Conservation (phyloP, 2,797 vertebrate species). For the Hephaestus fuliginosus region DNA sequence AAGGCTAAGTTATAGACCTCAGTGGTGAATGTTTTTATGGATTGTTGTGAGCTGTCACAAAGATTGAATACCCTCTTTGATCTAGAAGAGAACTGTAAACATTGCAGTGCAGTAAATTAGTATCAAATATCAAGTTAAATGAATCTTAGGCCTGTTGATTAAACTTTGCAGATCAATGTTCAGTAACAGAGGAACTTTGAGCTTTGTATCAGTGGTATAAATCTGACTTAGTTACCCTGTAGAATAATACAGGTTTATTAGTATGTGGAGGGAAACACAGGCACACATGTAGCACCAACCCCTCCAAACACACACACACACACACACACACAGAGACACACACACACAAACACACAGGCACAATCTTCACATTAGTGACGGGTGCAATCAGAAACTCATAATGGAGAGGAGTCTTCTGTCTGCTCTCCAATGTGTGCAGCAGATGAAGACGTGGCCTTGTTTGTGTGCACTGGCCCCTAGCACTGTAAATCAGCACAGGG, state of each 20-base stretch:
- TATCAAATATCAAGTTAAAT: slow-evolving; percentile 20
- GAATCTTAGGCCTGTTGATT: slow-evolving; percentile 24
- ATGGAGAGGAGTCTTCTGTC: slow-evolving; percentile 48
- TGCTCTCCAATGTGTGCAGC: slow-evolving; percentile 74
- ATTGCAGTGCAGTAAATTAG: slow-evolving; percentile 25
- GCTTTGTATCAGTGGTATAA: slow-evolving; percentile 50
- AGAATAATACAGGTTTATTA: slow-evolving; percentile 25
- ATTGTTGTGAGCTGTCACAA: slow-evolving; percentile 49
- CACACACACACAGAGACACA: slow-evolving; percentile 14
- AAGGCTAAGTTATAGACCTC: slow-evolving; percentile 40
- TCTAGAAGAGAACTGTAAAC: slow-evolving; percentile 41
- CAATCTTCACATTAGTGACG: slow-evolving; percentile 41
- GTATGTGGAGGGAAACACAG: slow-evolving; percentile 18
- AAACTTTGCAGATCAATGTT: slow-evolving; percentile 29
- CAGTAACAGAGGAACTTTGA: slow-evolving; percentile 56
- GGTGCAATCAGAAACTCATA: slow-evolving; percentile 39
- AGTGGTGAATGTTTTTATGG: slow-evolving; percentile 42
- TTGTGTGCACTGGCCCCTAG: slow-evolving; percentile 78
- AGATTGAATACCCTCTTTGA: slow-evolving; percentile 53
- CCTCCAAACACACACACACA: slow-evolving; percentile 7
- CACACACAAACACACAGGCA: neutral
- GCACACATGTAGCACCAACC: slow-evolving; percentile 6
- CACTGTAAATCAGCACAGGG: slow-evolving; percentile 80
- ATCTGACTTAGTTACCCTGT: slow-evolving; percentile 18
- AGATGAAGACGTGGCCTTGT: slow-evolving; percentile 80